Evolutionary conservation across 2,888 invertebrate genomes (phyloP).

Genomic region (Thereva nobilitata): DNA sequence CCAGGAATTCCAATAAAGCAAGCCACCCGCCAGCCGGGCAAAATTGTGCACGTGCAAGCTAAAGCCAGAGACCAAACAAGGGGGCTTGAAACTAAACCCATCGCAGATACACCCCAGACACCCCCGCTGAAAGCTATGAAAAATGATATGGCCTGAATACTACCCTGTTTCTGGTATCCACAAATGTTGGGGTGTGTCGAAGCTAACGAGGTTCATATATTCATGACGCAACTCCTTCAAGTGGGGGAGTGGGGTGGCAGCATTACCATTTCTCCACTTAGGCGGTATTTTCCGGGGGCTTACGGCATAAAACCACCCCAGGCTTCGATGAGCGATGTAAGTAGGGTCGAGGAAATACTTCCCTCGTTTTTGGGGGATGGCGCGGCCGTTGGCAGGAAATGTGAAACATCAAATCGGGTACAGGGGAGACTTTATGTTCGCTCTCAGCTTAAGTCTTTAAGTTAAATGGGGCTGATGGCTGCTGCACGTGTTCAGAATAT

Average conservation of each 20-base stretch:
- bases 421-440: slow-evolving; percentile 19
- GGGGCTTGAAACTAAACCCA: neutral
- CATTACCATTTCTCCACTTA: slow-evolving; percentile 18
- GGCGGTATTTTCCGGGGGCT: slow-evolving; percentile 6
- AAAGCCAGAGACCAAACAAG: slow-evolving; percentile 6
- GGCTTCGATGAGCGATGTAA: no score
- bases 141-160: neutral
- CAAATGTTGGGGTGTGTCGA: slow-evolving; percentile 52
- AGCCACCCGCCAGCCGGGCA: slow-evolving; percentile 17
- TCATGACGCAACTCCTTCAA: slow-evolving; percentile 48
- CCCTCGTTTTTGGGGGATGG: slow-evolving; percentile 26
- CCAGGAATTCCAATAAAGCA: slow-evolving; percentile 43
- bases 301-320: neutral
- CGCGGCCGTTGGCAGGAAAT: slow-evolving; percentile 13
- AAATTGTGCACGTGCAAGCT: slow-evolving; percentile 26
- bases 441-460: slow-evolving; percentile 16
- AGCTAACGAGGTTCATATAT: slow-evolving; percentile 56
- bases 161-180: slow-evolving; percentile 45
- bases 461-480: slow-evolving; percentile 19
- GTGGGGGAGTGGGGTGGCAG: slow-evolving; percentile 28
- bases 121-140: neutral
- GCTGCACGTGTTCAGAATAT: slow-evolving; percentile 13
- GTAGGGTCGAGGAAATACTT: slow-evolving; percentile 6
- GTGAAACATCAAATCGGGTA: slow-evolving; percentile 5
- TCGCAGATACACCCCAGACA: slow-evolving; percentile 23